These are phyloP conservation scores for Aplochiton taeniatus DNA, from an alignment of 2,797 vertebrate species.

Conservation along the genomic window DNA sequence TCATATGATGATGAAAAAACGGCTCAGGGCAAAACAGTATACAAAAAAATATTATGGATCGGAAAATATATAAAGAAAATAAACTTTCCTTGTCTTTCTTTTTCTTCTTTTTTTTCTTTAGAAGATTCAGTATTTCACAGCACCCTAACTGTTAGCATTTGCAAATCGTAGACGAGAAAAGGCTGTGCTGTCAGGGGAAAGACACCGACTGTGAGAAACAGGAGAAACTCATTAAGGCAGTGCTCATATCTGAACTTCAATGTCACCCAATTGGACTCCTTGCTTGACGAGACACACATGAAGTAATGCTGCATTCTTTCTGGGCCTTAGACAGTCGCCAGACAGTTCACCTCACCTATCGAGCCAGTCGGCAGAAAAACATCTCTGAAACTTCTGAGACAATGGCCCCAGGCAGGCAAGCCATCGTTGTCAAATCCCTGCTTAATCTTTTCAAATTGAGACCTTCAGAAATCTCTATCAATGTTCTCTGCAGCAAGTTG, in stretches of 20 bases:
- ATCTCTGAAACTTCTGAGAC: constrained; percentile 18
- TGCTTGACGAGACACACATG: constrained; percentile 4
- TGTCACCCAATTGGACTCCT: background rate
- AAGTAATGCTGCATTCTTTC: constrained; percentile 33
- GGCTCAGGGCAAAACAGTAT: no score
- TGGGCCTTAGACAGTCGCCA: constrained; percentile 23
- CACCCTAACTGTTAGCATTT: no score
- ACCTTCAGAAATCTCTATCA: constrained; percentile 4
- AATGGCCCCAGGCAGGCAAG: constrained; percentile 16
- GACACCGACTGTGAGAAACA: no score
- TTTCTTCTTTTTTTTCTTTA: no score
- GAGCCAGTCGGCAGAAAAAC: constrained; percentile 23
- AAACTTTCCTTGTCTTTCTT: no score
- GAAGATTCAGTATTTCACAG: no score
- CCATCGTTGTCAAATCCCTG: constrained; percentile 25
- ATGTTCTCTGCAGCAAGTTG: background rate
- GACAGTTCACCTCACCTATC: constrained; percentile 26
- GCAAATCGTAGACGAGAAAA: no score
- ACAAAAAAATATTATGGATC: no score
- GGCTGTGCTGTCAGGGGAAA: no score
- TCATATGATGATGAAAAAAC: no score
- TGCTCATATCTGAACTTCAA: background rate
- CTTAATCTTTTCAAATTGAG: constrained; percentile 30
- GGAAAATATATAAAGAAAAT: no score
- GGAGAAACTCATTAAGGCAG: background rate